Evolutionary conservation across 2,888 invertebrate genomes (phyloP), one percentile per base, ranked within the genome.

Genomic region (Pachycephus smyrnensis): DNA sequence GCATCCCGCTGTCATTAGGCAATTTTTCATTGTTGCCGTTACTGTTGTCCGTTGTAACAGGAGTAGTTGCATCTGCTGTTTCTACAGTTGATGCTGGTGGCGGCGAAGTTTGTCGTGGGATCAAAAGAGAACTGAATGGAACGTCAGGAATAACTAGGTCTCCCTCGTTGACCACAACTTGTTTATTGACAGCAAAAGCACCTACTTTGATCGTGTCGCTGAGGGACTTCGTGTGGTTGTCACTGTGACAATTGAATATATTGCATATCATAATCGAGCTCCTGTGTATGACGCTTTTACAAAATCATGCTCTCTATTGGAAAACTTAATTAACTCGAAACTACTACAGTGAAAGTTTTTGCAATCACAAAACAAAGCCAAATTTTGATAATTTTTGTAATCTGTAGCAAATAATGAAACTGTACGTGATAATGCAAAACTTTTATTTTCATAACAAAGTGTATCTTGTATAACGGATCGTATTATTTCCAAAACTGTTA

Each of bases 141-240:
- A 95, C 94, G 85, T 95, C 92, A 30, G 94, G 92, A 84, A 94
- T 90, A 79, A 93, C 91, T 82, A 93, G 92, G 83, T 94, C 94
- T 68, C 94, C 93, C 83, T 93, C 93, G 23, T 92, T 88, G 93
- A 90, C 88, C 80, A 87, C 93, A 75, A 95, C 92, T 88, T 94
- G 94, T n/a, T 93, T 93, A 40, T 93, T 92, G 85, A 95, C 95
- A 11, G 95, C 96, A 91, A 97, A 97, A 1, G 96, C 96, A 71
- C 96, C 96, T 0, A 95, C 94, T 83, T 95, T 95, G 88, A 96
- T 92, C 0, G 96, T 95, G 85, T 95, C 95, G 79, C 94, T 94
- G 75, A 96, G 92, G 77, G 96, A 95, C 73, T 95, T 93, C 76
- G 93, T 93, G 83, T 94, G 95, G 84, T 95, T 95, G 68, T 95